Evolutionary conservation across 2,888 invertebrate species (phyloP).

Genomic region (Caenorhabditis auriculariae): DNA sequence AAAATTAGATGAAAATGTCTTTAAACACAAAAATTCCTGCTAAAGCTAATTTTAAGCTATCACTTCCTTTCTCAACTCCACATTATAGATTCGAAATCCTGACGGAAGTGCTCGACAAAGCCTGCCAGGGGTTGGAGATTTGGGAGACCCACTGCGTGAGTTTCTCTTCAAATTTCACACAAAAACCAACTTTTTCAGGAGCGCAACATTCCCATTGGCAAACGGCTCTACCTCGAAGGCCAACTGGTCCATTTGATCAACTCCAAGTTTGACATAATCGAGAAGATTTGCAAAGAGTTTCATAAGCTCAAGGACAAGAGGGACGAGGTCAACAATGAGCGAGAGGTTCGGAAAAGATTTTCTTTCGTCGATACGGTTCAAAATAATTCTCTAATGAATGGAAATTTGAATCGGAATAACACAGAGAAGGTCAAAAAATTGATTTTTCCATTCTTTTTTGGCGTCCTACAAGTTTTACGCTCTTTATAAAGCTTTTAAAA

Average conservation of each 20-base stretch:
- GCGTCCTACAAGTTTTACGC: background rate
- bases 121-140: conserved; percentile 55
- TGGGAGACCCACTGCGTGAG: conserved; percentile 53
- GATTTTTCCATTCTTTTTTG: background rate
- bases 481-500: too few relatives aligned
- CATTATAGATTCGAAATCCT: conserved; percentile 45
- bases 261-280: conserved; percentile 49
- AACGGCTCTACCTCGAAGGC: conserved; percentile 50
- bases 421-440: too few relatives aligned
- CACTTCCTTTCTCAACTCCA: background rate
- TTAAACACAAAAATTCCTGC: too few relatives aligned
- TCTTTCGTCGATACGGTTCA: too few relatives aligned
- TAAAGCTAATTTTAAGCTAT: too few relatives aligned
- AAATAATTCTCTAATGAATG: too few relatives aligned
- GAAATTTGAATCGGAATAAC: too few relatives aligned
- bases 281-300: conserved; percentile 46
- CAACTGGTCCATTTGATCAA: conserved; percentile 45
- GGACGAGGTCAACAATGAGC: conserved; percentile 41
- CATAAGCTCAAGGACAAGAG: conserved; percentile 37
- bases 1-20: too few relatives aligned
- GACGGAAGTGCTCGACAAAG: conserved; percentile 55
- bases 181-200: conserved; percentile 23
- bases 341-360: conserved; percentile 36
- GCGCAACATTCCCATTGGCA: conserved; percentile 41
- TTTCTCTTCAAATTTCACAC: too few relatives aligned